phyloP scores from a whole-genome alignment of 2,888 invertebrate genomes.

The Lutraria lutraria region DNA sequence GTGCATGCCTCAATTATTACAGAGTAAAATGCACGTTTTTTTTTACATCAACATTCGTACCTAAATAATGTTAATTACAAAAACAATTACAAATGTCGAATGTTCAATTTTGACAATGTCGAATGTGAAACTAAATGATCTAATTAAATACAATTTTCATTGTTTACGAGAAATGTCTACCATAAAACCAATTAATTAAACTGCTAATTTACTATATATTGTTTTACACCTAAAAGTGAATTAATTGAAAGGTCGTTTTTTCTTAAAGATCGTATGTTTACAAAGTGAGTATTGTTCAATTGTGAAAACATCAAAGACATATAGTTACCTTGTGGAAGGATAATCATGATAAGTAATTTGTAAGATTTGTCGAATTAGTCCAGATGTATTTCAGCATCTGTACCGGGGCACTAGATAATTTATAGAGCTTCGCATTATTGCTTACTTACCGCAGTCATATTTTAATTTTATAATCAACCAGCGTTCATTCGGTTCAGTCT shows the following conservation, averaged over 20 bases:
- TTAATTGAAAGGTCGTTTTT: neutral
- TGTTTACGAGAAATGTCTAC: neutral
- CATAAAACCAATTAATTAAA: constrained; percentile 18
- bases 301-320: neutral
- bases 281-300: neutral
- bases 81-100: neutral
- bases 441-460: too few species aligned
- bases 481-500: too few species aligned
- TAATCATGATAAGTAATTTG: too few species aligned
- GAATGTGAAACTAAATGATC: neutral
- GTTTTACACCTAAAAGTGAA: constrained; percentile 8
- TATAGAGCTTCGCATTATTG: too few species aligned
- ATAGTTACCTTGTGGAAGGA: neutral
- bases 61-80: neutral
- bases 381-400: too few species aligned
- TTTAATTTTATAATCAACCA: too few species aligned
- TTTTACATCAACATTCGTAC: neutral
- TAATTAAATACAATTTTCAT: neutral
- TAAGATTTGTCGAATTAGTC: too few species aligned
- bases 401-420: too few species aligned
- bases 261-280: neutral
- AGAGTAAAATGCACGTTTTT: neutral
- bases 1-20: neutral
- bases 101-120: neutral
- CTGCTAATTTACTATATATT: neutral